These are phyloP conservation scores for Austrolebias charrua DNA, from an alignment of 2,797 vertebrate genomes.

Conservation along the genomic window DNA sequence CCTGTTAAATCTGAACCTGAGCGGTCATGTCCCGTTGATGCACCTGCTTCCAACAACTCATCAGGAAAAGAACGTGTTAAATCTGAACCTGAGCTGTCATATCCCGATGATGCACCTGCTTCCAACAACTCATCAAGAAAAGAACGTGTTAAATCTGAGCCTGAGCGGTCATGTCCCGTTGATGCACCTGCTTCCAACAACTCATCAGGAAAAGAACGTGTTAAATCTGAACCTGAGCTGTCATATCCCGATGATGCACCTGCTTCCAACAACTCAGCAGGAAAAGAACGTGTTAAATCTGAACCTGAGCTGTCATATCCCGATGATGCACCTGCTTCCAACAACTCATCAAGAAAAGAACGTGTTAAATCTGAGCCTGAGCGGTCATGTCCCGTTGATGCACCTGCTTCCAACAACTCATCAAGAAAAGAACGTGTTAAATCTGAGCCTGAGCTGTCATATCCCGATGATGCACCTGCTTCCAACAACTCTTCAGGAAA, in stretches of 20 bases:
- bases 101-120: slow-evolving; percentile 41
- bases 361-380: slow-evolving; percentile 66
- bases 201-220: too few relatives aligned
- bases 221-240: slow-evolving; percentile 64
- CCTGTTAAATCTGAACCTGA: slow-evolving; percentile 68
- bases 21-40: slow-evolving; percentile 30
- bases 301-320: too few relatives aligned
- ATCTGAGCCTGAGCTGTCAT: too few relatives aligned
- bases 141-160: too few relatives aligned
- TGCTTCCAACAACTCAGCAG: slow-evolving; percentile 36
- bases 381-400: slow-evolving; percentile 30
- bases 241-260: slow-evolving; percentile 38
- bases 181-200: too few relatives aligned
- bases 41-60: slow-evolving; percentile 35
- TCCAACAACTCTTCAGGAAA: too few relatives aligned
- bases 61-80: slow-evolving; percentile 66
- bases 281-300: too few relatives aligned
- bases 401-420: slow-evolving; percentile 57
- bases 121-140: slow-evolving; percentile 76
- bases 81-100: slow-evolving; percentile 55
- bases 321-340: too few relatives aligned
- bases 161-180: too few relatives aligned
- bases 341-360: too few relatives aligned
- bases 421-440: too few relatives aligned
- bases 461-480: too few relatives aligned